Percentiles rank a stretch among this genome's conserved stretches.
Evolutionary conservation across 2,113 vertebrate species (phyloP).

Genomic region (Callospermophilus lateralis): DNA sequence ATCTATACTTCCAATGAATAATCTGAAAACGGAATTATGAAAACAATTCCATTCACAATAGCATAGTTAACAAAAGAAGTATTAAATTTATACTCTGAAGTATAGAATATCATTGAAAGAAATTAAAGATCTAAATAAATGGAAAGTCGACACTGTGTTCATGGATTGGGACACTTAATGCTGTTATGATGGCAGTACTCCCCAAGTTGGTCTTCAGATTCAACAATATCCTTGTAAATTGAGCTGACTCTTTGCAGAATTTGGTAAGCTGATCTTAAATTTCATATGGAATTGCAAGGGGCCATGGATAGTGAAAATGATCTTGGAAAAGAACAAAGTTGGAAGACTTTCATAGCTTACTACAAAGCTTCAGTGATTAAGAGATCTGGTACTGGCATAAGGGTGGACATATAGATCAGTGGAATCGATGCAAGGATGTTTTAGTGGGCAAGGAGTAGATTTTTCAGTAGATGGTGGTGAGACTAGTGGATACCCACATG

Average conservation of each 20-base stretch:
- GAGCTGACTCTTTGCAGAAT: neutral
- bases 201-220: neutral
- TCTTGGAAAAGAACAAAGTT: conserved; percentile 22
- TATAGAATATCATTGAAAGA: neutral
- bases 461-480: neutral
- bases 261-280: neutral
- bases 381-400: neutral
- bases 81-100: neutral
- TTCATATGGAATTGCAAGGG: neutral
- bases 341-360: neutral
- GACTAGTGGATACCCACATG: neutral
- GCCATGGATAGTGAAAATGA: neutral
- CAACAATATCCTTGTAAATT: neutral
- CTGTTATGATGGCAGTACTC: neutral
- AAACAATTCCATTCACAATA: neutral
- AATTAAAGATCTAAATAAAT: conserved; percentile 45
- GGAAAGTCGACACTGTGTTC: neutral
- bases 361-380: neutral
- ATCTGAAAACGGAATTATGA: neutral
- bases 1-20: neutral
- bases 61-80: neutral
- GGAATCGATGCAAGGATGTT: neutral
- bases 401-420: neutral
- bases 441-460: neutral
- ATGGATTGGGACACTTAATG: neutral